Evolutionary conservation across 2,113 vertebrate species (phyloP), one percentile per base, ranked within the genome.

Genomic region (Zosterops borbonicus): DNA sequence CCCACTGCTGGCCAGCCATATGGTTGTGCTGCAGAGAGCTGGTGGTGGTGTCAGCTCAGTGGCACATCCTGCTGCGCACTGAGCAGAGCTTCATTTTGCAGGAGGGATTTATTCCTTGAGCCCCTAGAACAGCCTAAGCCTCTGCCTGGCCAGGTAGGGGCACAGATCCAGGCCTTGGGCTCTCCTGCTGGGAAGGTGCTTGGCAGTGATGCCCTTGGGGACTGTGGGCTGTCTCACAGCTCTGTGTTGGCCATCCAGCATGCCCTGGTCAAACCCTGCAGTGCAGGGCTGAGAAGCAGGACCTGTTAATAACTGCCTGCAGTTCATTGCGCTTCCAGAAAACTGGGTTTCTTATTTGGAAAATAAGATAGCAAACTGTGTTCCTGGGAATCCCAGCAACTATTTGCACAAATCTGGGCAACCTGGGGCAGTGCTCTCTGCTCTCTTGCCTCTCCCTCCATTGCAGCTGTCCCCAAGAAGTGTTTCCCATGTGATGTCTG

Each of bases 21-120:
- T 75, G 95, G 95, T 47, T 25, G 14, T 78, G 71, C 92, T 92
- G 65, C 9, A 2, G 69, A 33, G 92, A 83, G 80, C 91, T 92
- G 95, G 83, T 87, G 92, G 50, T 68, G 91, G 24, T 89, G 94
- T 82, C 77, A 64, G 91, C 89, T 71, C 73, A 3, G 87, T 79
- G 83, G 56, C 88, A 81, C 77, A 14, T 92, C 94, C 77, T 3
- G 41, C 95, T 95, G 92, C 2, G 52, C 62, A 23, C 8, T 4
- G 68, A 13, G 12, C 68, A 35, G 67, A 1, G 29, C 86, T 95
- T 81, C 56, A 2, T 58, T 92, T 55, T 44, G 73, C 69, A 37
- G 68, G 16, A 67, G 49, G 82, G 69, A 82, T 84, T 89, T 71
- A 92, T 89, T 87, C 73, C 73, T 76, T 5, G 17, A 14, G 83